Percentiles rank a stretch among this genome's conserved stretches.
Evolutionary conservation across 2,113 vertebrate species (phyloP).

Genomic region (Hemiprocne comata): DNA sequence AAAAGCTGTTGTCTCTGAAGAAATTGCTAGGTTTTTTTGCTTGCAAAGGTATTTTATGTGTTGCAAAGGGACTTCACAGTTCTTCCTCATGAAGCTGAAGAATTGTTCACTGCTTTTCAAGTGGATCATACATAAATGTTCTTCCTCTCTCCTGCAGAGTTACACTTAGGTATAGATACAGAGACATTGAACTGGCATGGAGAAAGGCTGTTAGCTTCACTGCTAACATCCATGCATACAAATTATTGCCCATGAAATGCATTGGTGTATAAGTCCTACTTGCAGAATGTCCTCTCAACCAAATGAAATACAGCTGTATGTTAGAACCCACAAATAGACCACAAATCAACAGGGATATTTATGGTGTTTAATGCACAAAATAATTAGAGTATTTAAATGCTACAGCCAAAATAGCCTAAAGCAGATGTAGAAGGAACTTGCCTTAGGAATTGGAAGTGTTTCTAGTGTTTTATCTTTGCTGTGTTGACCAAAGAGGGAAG

Average conservation of each 20-base stretch:
- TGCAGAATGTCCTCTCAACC: background rate
- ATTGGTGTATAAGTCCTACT: background rate
- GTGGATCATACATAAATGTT: background rate
- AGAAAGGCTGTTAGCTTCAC: background rate
- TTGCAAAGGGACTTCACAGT: background rate
- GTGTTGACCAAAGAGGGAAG: background rate
- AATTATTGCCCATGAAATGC: background rate
- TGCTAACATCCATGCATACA: conserved; percentile 11
- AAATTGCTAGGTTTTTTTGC: background rate
- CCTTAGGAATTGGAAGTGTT: conserved; percentile 21
- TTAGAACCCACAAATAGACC: conserved; percentile 34
- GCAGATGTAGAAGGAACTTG: conserved; percentile 42
- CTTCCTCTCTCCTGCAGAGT: background rate
- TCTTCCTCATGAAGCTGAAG: background rate
- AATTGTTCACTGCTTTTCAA: background rate
- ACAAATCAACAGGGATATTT: conserved; percentile 52
- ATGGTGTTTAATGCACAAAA: conserved; percentile 51
- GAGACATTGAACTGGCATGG: background rate
- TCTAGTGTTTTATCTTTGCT: background rate
- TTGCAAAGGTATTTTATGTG: background rate
- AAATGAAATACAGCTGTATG: conserved; percentile 39
- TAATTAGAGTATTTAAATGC: conserved; percentile 19
- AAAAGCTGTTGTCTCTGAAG: background rate
- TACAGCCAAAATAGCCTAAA: conserved; percentile 50
- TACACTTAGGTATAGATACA: background rate